Evolutionary conservation across 2,797 vertebrate species (phyloP).

Genomic region (Typhlichthys eigenmanni): DNA sequence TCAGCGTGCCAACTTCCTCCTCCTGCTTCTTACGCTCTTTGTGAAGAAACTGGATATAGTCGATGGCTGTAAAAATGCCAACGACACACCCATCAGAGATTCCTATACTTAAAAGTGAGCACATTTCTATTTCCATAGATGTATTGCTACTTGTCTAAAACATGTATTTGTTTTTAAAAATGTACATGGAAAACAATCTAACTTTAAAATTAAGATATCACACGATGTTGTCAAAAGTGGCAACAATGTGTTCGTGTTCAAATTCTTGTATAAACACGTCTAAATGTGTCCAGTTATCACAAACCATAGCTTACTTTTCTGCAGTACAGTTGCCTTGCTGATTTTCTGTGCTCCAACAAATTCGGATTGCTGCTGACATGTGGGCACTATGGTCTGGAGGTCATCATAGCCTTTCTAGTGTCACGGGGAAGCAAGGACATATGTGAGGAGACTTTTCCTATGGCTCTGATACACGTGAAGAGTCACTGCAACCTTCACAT

Average conservation of each 20-base stretch:
- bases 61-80: slow-evolving; percentile 81
- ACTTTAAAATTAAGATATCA: too few species aligned
- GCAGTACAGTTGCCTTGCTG: slow-evolving; percentile 94
- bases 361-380: slow-evolving; percentile 94
- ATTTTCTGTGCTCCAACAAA: slow-evolving; percentile 93
- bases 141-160: neutral
- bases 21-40: slow-evolving; percentile 99
- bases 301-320: slow-evolving; percentile 86
- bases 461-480: neutral
- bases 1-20: slow-evolving; percentile 91
- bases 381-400: slow-evolving; percentile 93
- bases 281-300: neutral
- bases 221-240: too few species aligned
- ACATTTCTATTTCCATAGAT: neutral
- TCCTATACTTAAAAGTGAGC: neutral
- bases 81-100: slow-evolving; percentile 23
- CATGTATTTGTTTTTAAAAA: too few species aligned
- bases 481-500: neutral
- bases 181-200: too few species aligned
- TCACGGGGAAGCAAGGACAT: neutral
- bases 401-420: slow-evolving; percentile 96
- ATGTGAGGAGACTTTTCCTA: neutral
- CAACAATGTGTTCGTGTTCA: too few species aligned
- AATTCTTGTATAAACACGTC: neutral
- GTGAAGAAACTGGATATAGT: slow-evolving; percentile 98